These are phyloP conservation scores for Cosmopolites sordidus DNA, from an alignment of 2,888 invertebrate species.

Conservation along the genomic window DNA sequence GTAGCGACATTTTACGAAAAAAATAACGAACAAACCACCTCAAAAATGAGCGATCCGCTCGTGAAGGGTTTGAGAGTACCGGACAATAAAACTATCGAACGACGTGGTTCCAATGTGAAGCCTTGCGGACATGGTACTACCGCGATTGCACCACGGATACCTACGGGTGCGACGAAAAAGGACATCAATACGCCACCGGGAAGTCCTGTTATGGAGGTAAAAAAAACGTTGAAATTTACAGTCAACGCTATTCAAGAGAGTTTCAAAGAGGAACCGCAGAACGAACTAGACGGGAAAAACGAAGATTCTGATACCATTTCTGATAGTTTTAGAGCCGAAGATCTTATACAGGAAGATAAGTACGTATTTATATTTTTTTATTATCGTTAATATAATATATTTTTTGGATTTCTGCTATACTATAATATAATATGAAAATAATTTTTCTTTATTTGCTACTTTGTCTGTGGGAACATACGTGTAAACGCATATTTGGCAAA, in stretches of 20 bases:
- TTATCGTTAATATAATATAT: too few relatives aligned
- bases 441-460: too few relatives aligned
- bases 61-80: constrained; percentile 25
- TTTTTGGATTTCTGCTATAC: too few relatives aligned
- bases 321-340: constrained; percentile 4
- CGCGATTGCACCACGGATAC: constrained; percentile 42
- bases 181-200: constrained; percentile 37
- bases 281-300: constrained; percentile 6
- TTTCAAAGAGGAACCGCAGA: neutral
- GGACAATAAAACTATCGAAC: constrained; percentile 10
- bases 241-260: constrained; percentile 25
- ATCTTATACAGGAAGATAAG: constrained; percentile 11
- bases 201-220: constrained; percentile 42
- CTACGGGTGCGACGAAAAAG: constrained; percentile 33
- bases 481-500: too few relatives aligned
- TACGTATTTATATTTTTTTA: constrained; percentile 20
- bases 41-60: constrained; percentile 30
- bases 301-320: neutral
- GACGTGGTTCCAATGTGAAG: constrained; percentile 38
- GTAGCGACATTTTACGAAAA: constrained; percentile 36
- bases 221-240: constrained; percentile 30
- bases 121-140: constrained; percentile 47
- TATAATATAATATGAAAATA: too few relatives aligned
- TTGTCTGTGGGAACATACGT: too few relatives aligned
- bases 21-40: constrained; percentile 34